A percentile compares a stretch with the other conserved stretches of the same genome.
Evolutionary conservation across 2,888 invertebrate genomes (phyloP).

Genomic region (Acanthoscelides obtectus): DNA sequence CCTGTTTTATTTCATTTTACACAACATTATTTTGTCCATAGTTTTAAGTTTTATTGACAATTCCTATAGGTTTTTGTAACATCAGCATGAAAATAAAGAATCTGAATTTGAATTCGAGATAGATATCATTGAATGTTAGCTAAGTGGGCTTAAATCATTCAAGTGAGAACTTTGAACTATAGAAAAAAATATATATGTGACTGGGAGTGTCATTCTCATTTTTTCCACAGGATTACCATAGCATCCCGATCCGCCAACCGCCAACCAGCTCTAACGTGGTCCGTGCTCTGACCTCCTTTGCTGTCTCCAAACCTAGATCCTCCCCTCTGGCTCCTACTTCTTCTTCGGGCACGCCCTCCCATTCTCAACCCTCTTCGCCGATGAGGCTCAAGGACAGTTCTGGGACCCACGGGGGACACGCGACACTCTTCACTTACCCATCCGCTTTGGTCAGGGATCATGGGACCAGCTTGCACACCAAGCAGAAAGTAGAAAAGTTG

Average conservation of each 20-base stretch:
- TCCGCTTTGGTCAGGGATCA: neutral
- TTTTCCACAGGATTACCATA: constrained; percentile 19
- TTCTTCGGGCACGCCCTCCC: constrained; percentile 45
- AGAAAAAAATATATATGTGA: no score
- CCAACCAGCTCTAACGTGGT: constrained; percentile 62
- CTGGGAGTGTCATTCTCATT: no score
- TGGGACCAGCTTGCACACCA: constrained; percentile 21
- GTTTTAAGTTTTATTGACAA: no score
- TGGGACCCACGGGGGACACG: neutral
- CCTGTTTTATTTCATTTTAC: no score
- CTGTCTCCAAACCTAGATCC: constrained; percentile 23
- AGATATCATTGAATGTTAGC: no score
- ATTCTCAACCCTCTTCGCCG: constrained; percentile 67
- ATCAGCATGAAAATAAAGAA: no score
- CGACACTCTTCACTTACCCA: neutral
- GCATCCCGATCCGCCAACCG: constrained; percentile 36
- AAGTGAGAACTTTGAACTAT: no score
- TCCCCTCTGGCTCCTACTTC: neutral
- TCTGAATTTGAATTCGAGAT: no score
- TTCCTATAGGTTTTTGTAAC: no score
- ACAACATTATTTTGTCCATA: no score
- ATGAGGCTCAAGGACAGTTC: constrained; percentile 43
- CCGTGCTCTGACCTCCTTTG: constrained; percentile 56
- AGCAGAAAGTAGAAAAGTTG: constrained; percentile 49
- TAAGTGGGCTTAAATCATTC: no score